phyloP scores from a whole-genome alignment of 2,113 vertebrate genomes.

The Nycticryphes semicollaris region DNA sequence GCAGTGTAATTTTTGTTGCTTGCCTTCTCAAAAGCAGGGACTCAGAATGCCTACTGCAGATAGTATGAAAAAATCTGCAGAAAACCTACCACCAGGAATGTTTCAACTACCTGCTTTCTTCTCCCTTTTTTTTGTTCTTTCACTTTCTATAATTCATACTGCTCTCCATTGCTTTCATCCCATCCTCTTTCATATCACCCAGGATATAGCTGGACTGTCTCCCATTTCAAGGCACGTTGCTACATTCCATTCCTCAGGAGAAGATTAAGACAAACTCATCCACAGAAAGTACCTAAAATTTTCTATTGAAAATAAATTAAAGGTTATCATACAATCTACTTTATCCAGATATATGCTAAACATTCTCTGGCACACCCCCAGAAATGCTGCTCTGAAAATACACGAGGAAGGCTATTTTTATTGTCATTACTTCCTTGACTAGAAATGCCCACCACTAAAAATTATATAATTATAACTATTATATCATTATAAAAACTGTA shows the following conservation, averaged over 20 bases:
- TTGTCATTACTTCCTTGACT: neutral
- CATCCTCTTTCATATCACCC: neutral
- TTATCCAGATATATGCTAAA: neutral
- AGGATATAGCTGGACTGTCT: neutral
- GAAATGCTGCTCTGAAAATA: neutral
- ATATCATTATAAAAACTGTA: neutral
- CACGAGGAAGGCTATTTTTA: neutral
- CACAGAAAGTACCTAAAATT: neutral
- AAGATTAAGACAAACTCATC: neutral
- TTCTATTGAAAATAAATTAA: neutral
- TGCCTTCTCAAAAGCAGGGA: neutral
- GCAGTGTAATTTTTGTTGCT: neutral
- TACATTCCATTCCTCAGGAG: neutral
- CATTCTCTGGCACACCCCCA: neutral
- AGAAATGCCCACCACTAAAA: neutral
- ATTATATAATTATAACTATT: too few species aligned
- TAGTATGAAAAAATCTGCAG: neutral
- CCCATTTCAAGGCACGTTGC: neutral
- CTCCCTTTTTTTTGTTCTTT: neutral
- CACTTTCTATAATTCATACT: neutral
- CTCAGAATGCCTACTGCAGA: neutral
- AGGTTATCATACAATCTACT: neutral
- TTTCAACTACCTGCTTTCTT: neutral
- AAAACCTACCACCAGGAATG: neutral
- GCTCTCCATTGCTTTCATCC: neutral